Evolutionary conservation across 2,797 vertebrate species (phyloP), one percentile per base, ranked within the genome.

Genomic region (Enteromius trimaculatus): DNA sequence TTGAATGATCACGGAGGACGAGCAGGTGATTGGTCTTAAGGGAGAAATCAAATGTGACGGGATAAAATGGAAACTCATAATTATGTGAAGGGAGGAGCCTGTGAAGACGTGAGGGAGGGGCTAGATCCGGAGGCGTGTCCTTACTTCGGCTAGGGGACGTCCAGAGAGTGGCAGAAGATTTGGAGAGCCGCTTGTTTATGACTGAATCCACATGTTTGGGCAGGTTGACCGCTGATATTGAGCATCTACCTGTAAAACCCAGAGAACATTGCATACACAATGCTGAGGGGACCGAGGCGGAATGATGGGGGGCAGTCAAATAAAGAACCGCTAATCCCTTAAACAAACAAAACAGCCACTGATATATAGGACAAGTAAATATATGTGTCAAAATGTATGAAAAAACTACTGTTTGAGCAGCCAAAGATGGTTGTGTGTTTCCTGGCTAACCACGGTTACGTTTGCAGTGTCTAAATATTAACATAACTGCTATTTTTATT

Each of bases 101-200:
- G 82, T 89, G 88, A 86, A 42, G 82, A 77, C 21, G 29, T 77
- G 77, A 87, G 44, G 86, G 90, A 92, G 92, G 90, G 88, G 92
- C 86, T 90, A 81, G 75, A 79, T 66, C 80, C 65, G 1, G 79
- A 81, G 80, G 88, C 87, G 86, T 87, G 86, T 88, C 92, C 98
- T 98, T 99, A 99, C 98, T 99, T 99, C 97, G 97, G 96, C 94
- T 96, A 94, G 98, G 97, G 89, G 97, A 98, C 94, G 96, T 99
- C 98, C 98, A 99, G 93, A 99, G 97, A 87, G 98, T 99, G 93
- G 97, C 97, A 10, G 98, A 99, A 94, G 97, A 99, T 95, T 99
- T 99, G 96, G 98, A 99, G 95, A 99, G 97, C 90, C 98, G 95
- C 95, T 99, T 99, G 97, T 97, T 98, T 96, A 99, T 95, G 94